Evolutionary conservation across 2,113 vertebrate species (phyloP).

Genomic region (Peromyscus leucopus): DNA sequence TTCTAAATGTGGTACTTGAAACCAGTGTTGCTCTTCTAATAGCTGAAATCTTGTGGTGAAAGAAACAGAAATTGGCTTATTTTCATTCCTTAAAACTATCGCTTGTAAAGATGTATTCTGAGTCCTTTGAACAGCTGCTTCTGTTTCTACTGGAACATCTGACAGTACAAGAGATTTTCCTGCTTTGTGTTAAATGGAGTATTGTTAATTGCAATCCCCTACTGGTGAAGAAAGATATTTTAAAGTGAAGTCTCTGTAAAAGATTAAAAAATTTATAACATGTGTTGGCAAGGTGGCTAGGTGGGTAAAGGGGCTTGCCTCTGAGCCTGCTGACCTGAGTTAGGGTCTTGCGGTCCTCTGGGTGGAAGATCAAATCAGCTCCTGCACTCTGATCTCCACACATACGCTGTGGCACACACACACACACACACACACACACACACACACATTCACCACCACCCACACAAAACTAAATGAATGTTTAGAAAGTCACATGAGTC

Average conservation of each 20-base stretch:
- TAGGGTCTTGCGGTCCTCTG: too few relatives aligned
- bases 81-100: not conserved
- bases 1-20: not conserved
- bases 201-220: not conserved
- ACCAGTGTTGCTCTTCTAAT: not conserved
- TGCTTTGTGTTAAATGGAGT: not conserved
- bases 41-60: not conserved
- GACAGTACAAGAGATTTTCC: not conserved
- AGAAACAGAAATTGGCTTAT: not conserved
- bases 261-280: not conserved
- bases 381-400: not conserved
- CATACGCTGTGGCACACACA: not conserved
- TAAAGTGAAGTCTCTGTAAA: not conserved
- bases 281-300: not conserved
- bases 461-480: not conserved
- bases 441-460: not conserved
- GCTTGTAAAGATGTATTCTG: not conserved
- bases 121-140: not conserved
- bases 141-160: not conserved
- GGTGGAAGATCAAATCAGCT: not conserved
- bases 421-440: not conserved
- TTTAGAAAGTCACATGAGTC: not conserved
- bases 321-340: not conserved
- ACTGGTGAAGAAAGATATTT: not conserved
- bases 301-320: not conserved